A percentile compares a stretch with the other conserved stretches of the same genome.
phyloP scores from a whole-genome alignment of 53 echinoderm and acorn worm genomes.

The Luidia sarsii region DNA sequence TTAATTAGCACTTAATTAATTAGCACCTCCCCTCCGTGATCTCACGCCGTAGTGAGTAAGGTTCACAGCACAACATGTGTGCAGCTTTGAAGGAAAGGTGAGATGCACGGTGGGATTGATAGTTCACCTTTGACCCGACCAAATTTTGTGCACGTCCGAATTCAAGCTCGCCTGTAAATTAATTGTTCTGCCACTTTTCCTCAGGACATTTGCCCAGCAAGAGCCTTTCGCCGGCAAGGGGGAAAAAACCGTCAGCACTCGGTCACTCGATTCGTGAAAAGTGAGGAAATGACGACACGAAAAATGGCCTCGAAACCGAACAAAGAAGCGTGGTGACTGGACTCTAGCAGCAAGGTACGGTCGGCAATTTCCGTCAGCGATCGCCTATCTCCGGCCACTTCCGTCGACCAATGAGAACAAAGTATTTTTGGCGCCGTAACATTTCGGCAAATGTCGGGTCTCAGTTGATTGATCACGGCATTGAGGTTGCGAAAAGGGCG shows the following conservation, averaged over 20 bases:
- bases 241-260: conserved; percentile 15
- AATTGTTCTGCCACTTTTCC: conserved; percentile 16
- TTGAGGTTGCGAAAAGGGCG: conserved; percentile 1
- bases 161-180: conserved; percentile 3
- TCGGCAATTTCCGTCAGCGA: conserved; percentile 47
- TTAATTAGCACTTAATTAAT: too few species aligned
- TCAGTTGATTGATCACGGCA: conserved; percentile 47
- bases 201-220: not conserved
- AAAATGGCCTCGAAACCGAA: conserved; percentile 33
- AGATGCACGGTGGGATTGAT: conserved; percentile 25
- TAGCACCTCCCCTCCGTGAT: too few species aligned
- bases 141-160: not conserved
- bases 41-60: too few species aligned
- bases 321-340: conserved; percentile 26
- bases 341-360: conserved; percentile 5
- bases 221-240: not conserved
- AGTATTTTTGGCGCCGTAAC: conserved; percentile 67
- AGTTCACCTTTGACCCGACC: conserved; percentile 37
- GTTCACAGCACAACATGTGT: not conserved
- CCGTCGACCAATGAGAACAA: conserved; percentile 66
- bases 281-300: not conserved
- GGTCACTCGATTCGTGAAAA: not conserved
- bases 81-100: not conserved
- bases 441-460: conserved; percentile 60
- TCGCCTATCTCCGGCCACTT: conserved; percentile 48